phyloP scores from a whole-genome alignment of 2,113 vertebrate species.

The Petrocephalus microphthalmus region DNA sequence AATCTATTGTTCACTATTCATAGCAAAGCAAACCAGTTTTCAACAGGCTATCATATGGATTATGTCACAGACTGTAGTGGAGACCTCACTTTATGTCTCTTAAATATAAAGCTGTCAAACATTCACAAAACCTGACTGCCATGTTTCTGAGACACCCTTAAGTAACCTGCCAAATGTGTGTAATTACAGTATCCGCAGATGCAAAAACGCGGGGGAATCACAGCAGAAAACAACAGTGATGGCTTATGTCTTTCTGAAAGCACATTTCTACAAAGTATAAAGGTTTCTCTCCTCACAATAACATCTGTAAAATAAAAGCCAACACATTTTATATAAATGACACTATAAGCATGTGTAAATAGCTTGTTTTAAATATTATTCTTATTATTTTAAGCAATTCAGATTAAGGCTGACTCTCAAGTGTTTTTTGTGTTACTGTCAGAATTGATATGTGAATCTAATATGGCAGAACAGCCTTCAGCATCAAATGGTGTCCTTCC shows the following conservation, averaged over 20 bases:
- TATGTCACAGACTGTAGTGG: background rate
- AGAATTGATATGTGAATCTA: background rate
- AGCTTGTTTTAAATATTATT: too few species aligned
- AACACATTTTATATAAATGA: background rate
- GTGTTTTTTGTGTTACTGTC: background rate
- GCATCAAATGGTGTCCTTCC: background rate
- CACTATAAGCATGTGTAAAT: background rate
- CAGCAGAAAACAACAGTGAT: background rate
- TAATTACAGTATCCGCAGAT: background rate
- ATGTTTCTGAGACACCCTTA: background rate
- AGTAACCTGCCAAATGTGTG: background rate
- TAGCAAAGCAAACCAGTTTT: background rate
- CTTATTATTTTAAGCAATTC: background rate
- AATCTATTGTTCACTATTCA: background rate
- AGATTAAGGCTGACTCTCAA: background rate
- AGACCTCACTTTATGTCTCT: background rate
- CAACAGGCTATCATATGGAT: background rate
- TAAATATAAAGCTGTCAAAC: background rate
- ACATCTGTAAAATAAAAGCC: background rate
- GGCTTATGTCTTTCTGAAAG: background rate
- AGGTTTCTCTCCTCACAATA: background rate
- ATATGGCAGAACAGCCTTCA: background rate
- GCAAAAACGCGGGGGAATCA: background rate
- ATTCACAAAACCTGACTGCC: background rate
- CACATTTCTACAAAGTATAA: background rate